These are phyloP conservation scores for Myopa tessellatipennis DNA, from an alignment of 2,888 invertebrate genomes.

Conservation along the genomic window DNA sequence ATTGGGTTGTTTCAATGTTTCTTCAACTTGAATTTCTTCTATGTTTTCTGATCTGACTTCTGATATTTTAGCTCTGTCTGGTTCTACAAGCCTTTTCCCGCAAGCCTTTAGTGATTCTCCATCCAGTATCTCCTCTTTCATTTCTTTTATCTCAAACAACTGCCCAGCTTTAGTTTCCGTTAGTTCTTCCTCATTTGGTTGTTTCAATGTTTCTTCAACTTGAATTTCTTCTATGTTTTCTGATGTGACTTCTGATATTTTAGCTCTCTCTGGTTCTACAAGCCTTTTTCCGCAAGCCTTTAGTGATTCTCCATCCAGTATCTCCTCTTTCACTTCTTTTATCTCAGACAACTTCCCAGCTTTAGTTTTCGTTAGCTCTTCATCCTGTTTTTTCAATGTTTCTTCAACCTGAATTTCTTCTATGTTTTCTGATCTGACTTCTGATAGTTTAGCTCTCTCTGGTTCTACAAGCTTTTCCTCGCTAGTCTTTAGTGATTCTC, in stretches of 20 bases:
- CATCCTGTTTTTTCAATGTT: conserved; percentile 7
- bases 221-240: conserved; percentile 3
- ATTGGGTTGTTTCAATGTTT: conserved; percentile 17
- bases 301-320: neutral
- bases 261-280: neutral
- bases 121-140: conserved; percentile 25
- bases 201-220: neutral
- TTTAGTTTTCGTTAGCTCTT: conserved; percentile 15
- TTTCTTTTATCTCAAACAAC: conserved; percentile 39
- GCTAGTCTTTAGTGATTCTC: neutral
- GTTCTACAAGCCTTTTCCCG: neutral
- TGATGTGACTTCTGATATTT: conserved; percentile 21
- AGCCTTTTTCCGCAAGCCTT: neutral
- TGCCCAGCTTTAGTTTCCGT: conserved; percentile 27
- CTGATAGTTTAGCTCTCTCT: conserved; percentile 36
- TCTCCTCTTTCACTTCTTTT: conserved; percentile 13
- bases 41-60: conserved; percentile 29
- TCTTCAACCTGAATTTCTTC: neutral
- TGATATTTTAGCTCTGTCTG: conserved; percentile 20
- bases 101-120: conserved; percentile 24
- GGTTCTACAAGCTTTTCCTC: conserved; percentile 39
- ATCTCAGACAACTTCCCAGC: conserved; percentile 14
- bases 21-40: conserved; percentile 37
- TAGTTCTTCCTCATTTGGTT: conserved; percentile 20
- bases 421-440: conserved; percentile 3